These are phyloP conservation scores for Penaeus monodon DNA, from an alignment of 2,888 invertebrate genomes.

Conservation along the genomic window DNA sequence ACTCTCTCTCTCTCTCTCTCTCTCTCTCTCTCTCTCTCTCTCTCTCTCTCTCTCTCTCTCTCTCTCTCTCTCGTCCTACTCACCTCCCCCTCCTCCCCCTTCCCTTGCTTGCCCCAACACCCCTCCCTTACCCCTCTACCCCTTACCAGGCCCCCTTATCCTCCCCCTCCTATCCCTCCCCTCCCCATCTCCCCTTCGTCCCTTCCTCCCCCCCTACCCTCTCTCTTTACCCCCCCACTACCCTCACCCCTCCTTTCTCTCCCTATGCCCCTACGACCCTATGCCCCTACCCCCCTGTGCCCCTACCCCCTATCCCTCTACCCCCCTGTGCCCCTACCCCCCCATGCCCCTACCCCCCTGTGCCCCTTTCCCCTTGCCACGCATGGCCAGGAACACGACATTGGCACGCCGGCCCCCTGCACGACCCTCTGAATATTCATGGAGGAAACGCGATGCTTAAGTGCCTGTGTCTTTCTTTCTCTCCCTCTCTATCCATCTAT, in stretches of 20 bases:
- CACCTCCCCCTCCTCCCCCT: neutral
- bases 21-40: too few relatives aligned
- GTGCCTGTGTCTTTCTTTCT: neutral
- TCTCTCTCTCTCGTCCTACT: too few relatives aligned
- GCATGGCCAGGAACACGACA: too few relatives aligned
- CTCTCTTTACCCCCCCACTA: neutral
- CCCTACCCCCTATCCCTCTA: neutral
- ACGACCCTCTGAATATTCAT: too few relatives aligned
- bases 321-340: neutral
- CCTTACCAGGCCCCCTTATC: neutral
- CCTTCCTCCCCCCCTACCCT: neutral
- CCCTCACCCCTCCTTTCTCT: neutral
- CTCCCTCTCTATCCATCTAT: neutral
- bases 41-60: neutral
- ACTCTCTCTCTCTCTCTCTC: neutral
- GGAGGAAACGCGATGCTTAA: too few relatives aligned
- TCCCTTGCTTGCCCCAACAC: too few relatives aligned
- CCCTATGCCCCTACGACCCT: neutral
- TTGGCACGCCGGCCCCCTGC: too few relatives aligned
- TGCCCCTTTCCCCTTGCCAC: neutral
- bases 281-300: neutral
- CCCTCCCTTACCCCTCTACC: neutral
- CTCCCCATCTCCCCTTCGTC: neutral
- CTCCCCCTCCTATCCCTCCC: neutral
- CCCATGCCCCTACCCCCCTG: neutral